A percentile compares a stretch with the other conserved stretches of the same genome.
phyloP scores from a whole-genome alignment of 2,888 invertebrate genomes.

The Teinopalpus imperialis region DNA sequence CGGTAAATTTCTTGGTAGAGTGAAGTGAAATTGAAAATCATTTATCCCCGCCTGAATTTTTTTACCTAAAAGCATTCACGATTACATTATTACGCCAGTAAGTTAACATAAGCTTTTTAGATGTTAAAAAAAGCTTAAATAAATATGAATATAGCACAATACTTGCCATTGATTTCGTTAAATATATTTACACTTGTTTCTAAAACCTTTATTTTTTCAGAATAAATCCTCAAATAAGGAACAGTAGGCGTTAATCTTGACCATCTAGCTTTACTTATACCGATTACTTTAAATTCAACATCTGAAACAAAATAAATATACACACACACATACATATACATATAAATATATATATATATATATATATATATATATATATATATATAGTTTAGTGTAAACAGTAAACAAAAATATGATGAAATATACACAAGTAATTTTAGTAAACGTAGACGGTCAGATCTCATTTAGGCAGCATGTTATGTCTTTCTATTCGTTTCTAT shows the following conservation, averaged over 20 bases:
- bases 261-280: constrained; percentile 63
- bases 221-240: constrained; percentile 65
- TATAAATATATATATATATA: too few species aligned
- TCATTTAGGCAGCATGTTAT: too few species aligned
- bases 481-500: too few species aligned
- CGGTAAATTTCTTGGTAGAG: constrained; percentile 58
- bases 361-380: too few species aligned
- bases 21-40: constrained; percentile 61
- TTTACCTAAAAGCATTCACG: constrained; percentile 44
- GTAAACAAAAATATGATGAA: too few species aligned
- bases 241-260: constrained; percentile 57
- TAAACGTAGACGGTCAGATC: too few species aligned
- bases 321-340: too few species aligned
- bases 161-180: constrained; percentile 42
- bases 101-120: too few species aligned
- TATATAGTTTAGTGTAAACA: too few species aligned
- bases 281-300: constrained; percentile 55
- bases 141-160: constrained; percentile 25
- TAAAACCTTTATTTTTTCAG: constrained; percentile 56
- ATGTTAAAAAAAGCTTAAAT: too few species aligned
- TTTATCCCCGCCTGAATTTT: constrained; percentile 50
- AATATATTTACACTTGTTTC: constrained; percentile 51
- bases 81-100: too few species aligned
- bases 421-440: too few species aligned
- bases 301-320: constrained; percentile 44